Base-by-base conservation (phyloP, 2,797 vertebrate genomes). In the Halcyon leucocephala region DNA sequence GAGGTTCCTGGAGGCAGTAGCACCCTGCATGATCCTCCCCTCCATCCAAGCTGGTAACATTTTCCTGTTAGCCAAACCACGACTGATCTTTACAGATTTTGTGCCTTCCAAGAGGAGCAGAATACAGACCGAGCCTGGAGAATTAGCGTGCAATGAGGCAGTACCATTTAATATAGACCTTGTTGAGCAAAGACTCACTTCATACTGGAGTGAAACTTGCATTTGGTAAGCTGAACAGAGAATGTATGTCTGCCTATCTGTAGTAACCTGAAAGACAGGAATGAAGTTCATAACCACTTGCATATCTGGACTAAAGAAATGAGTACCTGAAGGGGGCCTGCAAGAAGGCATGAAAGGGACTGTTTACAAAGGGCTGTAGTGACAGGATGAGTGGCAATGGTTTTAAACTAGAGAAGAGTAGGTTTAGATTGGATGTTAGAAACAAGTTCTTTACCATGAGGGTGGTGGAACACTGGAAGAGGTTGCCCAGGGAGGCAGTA, bases 11-110 rank as follows among this genome's bases (percentile, higher is more conserved):
- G 70, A 64, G 54, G 33, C 3, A 1, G 61, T 8, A 41, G 39
- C 81, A 22, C 76, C 57, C 85, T 67, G 31, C 0, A 0, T 39
- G 60, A 52, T 57, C 20, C 0, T 0, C 28, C 42, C 18, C 70
- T 72, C 62, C 1, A 1, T 41, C 51, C 83, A 77, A 89, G 51
- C 62, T 89, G 82, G 46, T 70, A 72, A 46, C 24, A 31, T 79
- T 70, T 77, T 84, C 39, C 12, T 33, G 76, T 82, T 76, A 60
- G 78, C 51, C 58, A 90, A 89, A 44, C 28, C n/a, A 33, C 15
- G 9, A 1, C 20, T 41, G 66, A 62, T 82, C 11, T 2, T 55
- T 84, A 12, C 7, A 55, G 31, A 15, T 4, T 1, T 44, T 41
- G 42, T 69, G n/a, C 39, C 78, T 93, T 84, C 55, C 60, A 66